These are phyloP conservation scores for Aleiodes leptofemur DNA, from an alignment of 2,888 invertebrate genomes.

Conservation along the genomic window DNA sequence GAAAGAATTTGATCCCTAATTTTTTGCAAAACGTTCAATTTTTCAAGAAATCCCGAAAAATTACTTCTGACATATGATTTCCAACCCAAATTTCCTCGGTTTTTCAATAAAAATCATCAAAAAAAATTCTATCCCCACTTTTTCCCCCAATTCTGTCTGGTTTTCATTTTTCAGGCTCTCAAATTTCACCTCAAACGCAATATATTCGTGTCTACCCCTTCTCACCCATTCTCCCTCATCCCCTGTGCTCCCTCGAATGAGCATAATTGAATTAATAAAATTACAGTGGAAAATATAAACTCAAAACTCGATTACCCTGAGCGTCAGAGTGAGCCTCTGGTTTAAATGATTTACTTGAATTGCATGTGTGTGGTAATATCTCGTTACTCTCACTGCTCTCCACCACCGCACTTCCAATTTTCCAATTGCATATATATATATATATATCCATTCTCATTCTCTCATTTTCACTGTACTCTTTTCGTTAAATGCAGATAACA, in stretches of 20 bases:
- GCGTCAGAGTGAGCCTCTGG: neutral
- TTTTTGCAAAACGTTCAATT: no score
- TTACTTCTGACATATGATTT: no score
- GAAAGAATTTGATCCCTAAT: no score
- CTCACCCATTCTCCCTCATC: neutral
- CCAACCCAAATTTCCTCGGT: no score
- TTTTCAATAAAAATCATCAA: no score
- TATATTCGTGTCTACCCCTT: neutral
- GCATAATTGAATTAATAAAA: conserved; percentile 24
- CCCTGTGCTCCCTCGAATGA: neutral
- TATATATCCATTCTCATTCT: neutral
- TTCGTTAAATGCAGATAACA: neutral
- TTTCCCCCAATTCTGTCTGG: no score
- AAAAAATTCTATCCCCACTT: no score
- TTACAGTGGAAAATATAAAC: conserved; percentile 11
- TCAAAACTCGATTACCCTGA: conserved; percentile 7
- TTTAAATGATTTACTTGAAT: conserved; percentile 22
- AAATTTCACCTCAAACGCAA: neutral
- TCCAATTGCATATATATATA: neutral
- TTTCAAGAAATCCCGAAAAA: no score
- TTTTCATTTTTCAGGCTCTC: no score
- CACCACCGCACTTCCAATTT: neutral
- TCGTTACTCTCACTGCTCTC: neutral
- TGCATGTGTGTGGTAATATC: conserved; percentile 19
- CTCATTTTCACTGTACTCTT: no score